Percentiles rank a stretch among this genome's conserved stretches.
Conservation (phyloP, 2,797 vertebrate species). For the Muscicapa striata region DNA sequence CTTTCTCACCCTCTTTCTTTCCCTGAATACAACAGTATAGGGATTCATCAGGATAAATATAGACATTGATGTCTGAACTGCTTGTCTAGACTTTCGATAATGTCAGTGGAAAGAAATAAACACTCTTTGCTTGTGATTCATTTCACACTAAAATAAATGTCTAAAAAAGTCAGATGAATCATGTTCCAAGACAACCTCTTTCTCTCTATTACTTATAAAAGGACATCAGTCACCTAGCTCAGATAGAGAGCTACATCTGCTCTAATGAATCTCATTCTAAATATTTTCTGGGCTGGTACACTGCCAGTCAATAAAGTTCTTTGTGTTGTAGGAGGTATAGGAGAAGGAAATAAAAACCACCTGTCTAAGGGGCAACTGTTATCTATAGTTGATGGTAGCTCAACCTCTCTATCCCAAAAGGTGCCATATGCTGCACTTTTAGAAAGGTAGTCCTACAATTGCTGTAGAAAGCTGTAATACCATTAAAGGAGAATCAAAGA, state of each 20-base stretch:
- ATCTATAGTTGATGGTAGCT: background rate
- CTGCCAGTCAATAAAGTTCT: background rate
- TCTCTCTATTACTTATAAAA: background rate
- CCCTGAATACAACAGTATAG: background rate
- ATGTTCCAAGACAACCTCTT: background rate
- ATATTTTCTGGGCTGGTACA: background rate
- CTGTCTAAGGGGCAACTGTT: background rate
- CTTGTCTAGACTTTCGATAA: background rate
- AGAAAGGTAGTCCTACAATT: background rate
- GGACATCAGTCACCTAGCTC: background rate
- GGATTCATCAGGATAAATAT: background rate
- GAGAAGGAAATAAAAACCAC: background rate
- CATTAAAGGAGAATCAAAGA: background rate
- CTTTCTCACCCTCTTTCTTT: background rate
- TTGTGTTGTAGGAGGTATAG: background rate
- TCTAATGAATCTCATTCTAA: background rate
- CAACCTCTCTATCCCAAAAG: background rate
- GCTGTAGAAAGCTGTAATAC: background rate
- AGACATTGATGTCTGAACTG: background rate
- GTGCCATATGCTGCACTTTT: background rate
- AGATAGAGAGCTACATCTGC: background rate
- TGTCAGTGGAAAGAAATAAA: background rate
- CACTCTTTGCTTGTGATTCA: background rate
- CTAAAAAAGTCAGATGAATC: slow-evolving; percentile 32
- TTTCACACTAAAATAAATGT: slow-evolving; percentile 4